A percentile compares a stretch with the other conserved stretches of the same genome.
These are phyloP conservation scores for Hyposmocoma kahamanoa DNA, from an alignment of 1,140 invertebrate species.

Conservation along the genomic window DNA sequence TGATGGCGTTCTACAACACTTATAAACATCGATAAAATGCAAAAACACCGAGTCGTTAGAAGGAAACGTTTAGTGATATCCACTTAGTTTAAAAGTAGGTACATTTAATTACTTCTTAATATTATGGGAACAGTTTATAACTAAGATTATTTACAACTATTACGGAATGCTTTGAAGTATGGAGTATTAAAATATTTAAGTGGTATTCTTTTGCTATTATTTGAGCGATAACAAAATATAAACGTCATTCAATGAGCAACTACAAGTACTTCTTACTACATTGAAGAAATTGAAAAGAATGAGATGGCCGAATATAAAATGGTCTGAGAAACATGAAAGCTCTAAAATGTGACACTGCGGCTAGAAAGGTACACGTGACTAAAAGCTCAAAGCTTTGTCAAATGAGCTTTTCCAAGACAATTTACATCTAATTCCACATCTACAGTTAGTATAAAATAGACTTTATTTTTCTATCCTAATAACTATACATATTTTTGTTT, in stretches of 20 bases:
- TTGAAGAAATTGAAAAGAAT: too few species aligned
- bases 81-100: slow-evolving; percentile 9
- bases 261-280: too few species aligned
- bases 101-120: background rate
- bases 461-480: slow-evolving; percentile 52
- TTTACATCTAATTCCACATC: slow-evolving; percentile 18
- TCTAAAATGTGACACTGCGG: slow-evolving; percentile 18
- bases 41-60: slow-evolving; percentile 24
- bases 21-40: slow-evolving; percentile 17
- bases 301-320: too few species aligned
- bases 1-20: slow-evolving; percentile 33
- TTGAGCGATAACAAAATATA: too few species aligned
- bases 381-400: slow-evolving; percentile 46
- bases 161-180: too few species aligned
- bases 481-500: slow-evolving; percentile 33
- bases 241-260: too few species aligned
- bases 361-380: slow-evolving; percentile 36
- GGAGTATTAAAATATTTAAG: too few species aligned
- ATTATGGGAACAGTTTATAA: background rate
- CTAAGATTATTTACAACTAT: too few species aligned
- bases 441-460: slow-evolving; percentile 68
- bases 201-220: too few species aligned
- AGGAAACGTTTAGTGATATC: slow-evolving; percentile 20
- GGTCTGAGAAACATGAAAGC: too few species aligned
- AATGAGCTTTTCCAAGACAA: slow-evolving; percentile 31